Evolutionary conservation across 2,797 vertebrate species (phyloP), one percentile per base, ranked within the genome.

Genomic region (Rhyacichthys aspro): DNA sequence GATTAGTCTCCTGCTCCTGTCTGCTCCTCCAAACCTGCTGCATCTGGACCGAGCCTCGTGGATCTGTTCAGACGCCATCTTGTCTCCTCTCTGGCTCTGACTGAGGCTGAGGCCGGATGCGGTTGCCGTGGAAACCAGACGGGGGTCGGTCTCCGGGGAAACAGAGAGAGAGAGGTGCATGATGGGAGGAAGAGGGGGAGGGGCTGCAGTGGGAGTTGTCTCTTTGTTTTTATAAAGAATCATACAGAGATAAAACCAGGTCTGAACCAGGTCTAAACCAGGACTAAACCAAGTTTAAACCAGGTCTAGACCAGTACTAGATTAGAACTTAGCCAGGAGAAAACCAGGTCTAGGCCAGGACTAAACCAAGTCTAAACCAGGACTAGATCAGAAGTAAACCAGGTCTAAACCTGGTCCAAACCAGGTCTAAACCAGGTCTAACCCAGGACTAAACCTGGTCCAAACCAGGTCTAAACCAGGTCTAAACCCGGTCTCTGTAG

Each of bases 41-140:
- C n/a, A n/a, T n/a, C n/a, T n/a, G n/a, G n/a, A n/a, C n/a, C n/a
- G n/a, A n/a, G n/a, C n/a, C n/a, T n/a, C n/a, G n/a, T n/a, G n/a
- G n/a, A n/a, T n/a, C n/a, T n/a, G n/a, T n/a, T n/a, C n/a, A n/a
- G n/a, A n/a, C n/a, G n/a, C n/a, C 48, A 52, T 52, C 48, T 52
- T 38, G 10, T 52, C 47, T 53, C 17, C 19, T 32, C 14, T 28
- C 34, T n/a, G n/a, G n/a, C n/a, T 55, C 36, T 39, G 50, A 18
- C 53, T 33, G 9, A 55, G 63, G 59, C 67, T 55, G 46, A 9
- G 59, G n/a, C n/a, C n/a, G 73, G 73, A 79, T 59, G 76, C 43
- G 46, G 79, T 76, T 80, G 55, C 70, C 55, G 11, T 0, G 65
- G 78, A 56, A 74, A 80, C 77, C 67, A 77, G 80, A 81, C 78